phyloP scores from a whole-genome alignment of 2,888 invertebrate genomes.

The Acleris holmiana region DNA sequence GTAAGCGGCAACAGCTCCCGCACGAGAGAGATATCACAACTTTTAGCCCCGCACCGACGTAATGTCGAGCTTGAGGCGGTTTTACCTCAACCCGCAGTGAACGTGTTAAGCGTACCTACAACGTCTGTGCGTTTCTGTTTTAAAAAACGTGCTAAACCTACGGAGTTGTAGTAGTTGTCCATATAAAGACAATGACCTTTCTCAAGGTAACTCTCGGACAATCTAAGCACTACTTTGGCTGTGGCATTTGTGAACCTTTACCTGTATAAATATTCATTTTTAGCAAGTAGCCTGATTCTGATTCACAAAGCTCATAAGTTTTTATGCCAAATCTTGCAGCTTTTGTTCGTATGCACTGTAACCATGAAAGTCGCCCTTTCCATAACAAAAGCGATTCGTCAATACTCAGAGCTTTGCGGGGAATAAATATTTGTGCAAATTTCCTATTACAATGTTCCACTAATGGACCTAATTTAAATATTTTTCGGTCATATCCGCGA shows the following conservation, averaged over 20 bases:
- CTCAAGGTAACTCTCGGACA: constrained; percentile 32
- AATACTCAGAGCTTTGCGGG: constrained; percentile 36
- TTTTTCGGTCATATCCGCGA: constrained; percentile 37
- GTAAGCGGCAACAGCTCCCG: too few relatives aligned
- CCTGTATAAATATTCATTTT: constrained; percentile 32
- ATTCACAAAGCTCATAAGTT: constrained; percentile 41
- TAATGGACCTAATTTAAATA: constrained; percentile 39
- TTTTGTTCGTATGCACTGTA: constrained; percentile 36
- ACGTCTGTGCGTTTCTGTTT: constrained; percentile 37
- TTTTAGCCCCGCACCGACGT: too few relatives aligned
- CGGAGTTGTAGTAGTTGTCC: constrained; percentile 40
- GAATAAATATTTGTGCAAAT: constrained; percentile 36
- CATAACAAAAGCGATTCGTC: constrained; percentile 44
- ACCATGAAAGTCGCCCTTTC: constrained; percentile 41
- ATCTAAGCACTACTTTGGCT: constrained; percentile 39
- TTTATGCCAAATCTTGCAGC: constrained; percentile 40
- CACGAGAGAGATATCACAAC: too few relatives aligned
- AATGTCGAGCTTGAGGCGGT: too few relatives aligned
- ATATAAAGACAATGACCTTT: constrained; percentile 16
- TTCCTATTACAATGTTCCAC: constrained; percentile 40
- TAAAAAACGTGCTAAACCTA: constrained; percentile 29
- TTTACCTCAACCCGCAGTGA: too few relatives aligned
- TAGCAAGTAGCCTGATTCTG: constrained; percentile 39
- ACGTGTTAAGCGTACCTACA: constrained; percentile 34
- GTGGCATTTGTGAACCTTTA: constrained; percentile 37